Evolutionary conservation across 2,113 vertebrate species (phyloP).

Genomic region (Oncorhynchus clarkii): DNA sequence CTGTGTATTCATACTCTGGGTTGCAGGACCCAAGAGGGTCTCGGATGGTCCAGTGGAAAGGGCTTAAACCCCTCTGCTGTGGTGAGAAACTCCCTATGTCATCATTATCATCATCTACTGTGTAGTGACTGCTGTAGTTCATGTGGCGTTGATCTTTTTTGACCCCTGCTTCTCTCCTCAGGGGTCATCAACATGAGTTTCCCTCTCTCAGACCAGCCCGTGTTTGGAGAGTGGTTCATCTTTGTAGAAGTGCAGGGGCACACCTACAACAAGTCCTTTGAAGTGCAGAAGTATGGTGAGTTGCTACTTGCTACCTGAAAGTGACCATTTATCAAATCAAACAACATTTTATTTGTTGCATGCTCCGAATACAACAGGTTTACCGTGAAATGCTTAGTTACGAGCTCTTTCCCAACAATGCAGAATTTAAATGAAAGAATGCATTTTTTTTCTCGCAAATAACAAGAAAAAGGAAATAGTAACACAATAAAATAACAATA

Average conservation of each 20-base stretch:
- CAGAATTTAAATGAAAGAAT: no score
- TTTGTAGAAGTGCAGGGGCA: slow-evolving; percentile 88
- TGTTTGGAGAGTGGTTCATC: slow-evolving; percentile 89
- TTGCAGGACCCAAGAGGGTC: slow-evolving; percentile 87
- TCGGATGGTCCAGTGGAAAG: slow-evolving; percentile 86
- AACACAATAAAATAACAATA: no score
- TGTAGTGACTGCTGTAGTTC: no score
- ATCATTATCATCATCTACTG: no score
- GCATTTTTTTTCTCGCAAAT: no score
- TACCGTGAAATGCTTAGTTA: no score
- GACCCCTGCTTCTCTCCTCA: slow-evolving; percentile 49
- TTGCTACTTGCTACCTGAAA: slow-evolving; percentile 1
- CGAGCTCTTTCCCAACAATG: no score
- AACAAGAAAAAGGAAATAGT: no score
- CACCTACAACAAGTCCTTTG: slow-evolving; percentile 88
- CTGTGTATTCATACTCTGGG: not conserved
- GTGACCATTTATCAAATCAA: no score
- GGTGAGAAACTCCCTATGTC: slow-evolving; percentile 66
- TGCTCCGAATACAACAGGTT: no score
- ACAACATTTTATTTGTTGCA: no score
- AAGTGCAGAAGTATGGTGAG: slow-evolving; percentile 95
- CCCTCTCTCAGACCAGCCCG: slow-evolving; percentile 89
- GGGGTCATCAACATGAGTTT: slow-evolving; percentile 89
- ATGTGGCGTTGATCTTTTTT: not conserved
- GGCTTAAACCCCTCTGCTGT: slow-evolving; percentile 81